These are phyloP conservation scores for Takifugu flavidus DNA, from an alignment of 2,113 vertebrate species.

Conservation along the genomic window DNA sequence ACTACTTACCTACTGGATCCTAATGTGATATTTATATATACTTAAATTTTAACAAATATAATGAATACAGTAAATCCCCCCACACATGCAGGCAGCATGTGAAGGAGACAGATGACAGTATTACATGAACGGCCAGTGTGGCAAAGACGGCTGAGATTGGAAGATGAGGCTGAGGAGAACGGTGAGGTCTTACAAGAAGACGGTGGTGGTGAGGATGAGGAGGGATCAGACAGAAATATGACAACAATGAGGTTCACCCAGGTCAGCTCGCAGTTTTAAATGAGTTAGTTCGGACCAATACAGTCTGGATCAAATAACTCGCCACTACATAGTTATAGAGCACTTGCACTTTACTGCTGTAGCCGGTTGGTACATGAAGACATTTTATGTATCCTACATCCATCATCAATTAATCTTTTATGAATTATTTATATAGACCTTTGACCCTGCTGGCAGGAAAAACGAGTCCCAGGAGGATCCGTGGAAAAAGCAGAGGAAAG, in stretches of 20 bases:
- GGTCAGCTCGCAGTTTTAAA: slow-evolving; percentile 29
- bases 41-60: slow-evolving; percentile 3
- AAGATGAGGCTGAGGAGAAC: slow-evolving; percentile 9
- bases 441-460: slow-evolving; percentile 30
- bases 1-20: too few species aligned
- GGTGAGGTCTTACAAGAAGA: slow-evolving; percentile 1
- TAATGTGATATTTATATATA: background rate
- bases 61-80: slow-evolving; percentile 1
- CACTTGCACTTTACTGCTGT: too few species aligned
- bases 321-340: too few species aligned
- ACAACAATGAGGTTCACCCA: slow-evolving; percentile 31
- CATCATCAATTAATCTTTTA: slow-evolving; percentile 15
- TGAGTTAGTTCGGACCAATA: background rate
- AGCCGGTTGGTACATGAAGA: too few species aligned
- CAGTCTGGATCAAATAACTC: background rate
- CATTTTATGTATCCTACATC: background rate
- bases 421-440: slow-evolving; percentile 38
- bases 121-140: slow-evolving; percentile 1
- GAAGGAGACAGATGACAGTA: slow-evolving; percentile 21
- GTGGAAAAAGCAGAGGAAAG: slow-evolving; percentile 27
- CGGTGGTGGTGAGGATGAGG: slow-evolving; percentile 12
- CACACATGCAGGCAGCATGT: background rate
- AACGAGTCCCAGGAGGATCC: slow-evolving; percentile 35
- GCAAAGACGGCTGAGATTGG: slow-evolving; percentile 21
- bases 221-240: slow-evolving; percentile 5